Percentiles rank a stretch among this genome's conserved stretches.
Conservation (phyloP, 2,888 invertebrate species). For the Drosophila paramelanica region DNA sequence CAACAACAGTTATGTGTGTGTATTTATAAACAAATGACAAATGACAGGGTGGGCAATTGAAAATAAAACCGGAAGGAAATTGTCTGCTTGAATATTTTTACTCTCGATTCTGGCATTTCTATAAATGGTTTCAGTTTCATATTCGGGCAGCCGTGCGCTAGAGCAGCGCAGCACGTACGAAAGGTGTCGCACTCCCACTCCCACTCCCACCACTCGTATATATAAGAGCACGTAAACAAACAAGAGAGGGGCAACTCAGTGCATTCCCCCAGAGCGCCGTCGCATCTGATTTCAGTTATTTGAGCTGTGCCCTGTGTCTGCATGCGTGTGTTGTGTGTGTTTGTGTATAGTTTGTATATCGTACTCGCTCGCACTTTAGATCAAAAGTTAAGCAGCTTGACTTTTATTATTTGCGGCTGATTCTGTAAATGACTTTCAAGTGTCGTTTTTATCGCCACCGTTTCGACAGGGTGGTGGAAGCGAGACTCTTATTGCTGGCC, state of each 20-base stretch:
- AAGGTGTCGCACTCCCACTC: constrained; percentile 40
- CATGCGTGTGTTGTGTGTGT: constrained; percentile 6
- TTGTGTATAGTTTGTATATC: constrained; percentile 7
- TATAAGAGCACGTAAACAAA: constrained; percentile 21
- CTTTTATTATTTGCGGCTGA: constrained; percentile 80
- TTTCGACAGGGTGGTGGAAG: constrained; percentile 50
- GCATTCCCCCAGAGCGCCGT: constrained; percentile 56
- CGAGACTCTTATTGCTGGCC: constrained; percentile 31
- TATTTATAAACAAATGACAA: constrained; percentile 77
- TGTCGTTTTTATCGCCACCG: constrained; percentile 61
- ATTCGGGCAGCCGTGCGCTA: constrained; percentile 26
- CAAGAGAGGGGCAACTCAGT: constrained; percentile 38
- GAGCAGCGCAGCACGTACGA: constrained; percentile 47
- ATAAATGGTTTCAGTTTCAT: constrained; percentile 75
- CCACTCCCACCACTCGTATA: not conserved
- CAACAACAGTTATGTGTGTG: constrained; percentile 47
- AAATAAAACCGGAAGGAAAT: constrained; percentile 80
- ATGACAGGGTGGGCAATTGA: constrained; percentile 68
- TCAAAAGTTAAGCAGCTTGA: constrained; percentile 73
- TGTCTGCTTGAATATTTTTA: constrained; percentile 64
- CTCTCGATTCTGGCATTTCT: constrained; percentile 54
- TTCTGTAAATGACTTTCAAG: constrained; percentile 74
- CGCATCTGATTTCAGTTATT: constrained; percentile 77
- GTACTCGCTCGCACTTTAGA: constrained; percentile 45
- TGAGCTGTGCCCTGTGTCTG: constrained; percentile 50